These are phyloP conservation scores for Anguilla pacifica DNA, from an alignment of 2,797 vertebrate species.

Conservation along the genomic window DNA sequence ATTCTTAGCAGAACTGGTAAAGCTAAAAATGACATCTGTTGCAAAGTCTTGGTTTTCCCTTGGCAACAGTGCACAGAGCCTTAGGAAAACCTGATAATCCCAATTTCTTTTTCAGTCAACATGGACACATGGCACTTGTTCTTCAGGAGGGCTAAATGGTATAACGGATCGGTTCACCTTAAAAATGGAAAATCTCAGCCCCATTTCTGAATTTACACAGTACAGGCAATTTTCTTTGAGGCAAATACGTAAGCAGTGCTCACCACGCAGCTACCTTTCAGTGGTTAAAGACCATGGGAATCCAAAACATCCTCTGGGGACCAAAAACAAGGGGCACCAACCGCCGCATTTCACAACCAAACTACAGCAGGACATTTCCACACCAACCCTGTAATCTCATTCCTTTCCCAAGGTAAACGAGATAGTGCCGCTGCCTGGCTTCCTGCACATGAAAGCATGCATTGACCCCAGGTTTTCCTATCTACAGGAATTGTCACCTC, in stretches of 20 bases:
- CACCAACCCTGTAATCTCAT: background rate
- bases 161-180: background rate
- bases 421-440: background rate
- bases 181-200: background rate
- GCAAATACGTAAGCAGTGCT: background rate
- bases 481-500: slow-evolving; percentile 24
- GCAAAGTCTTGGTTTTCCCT: slow-evolving; percentile 22
- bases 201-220: background rate
- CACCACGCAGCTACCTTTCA: background rate
- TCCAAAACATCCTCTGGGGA: slow-evolving; percentile 18
- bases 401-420: slow-evolving; percentile 8
- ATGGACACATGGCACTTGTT: background rate
- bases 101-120: background rate
- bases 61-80: slow-evolving; percentile 26
- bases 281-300: background rate
- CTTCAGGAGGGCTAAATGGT: background rate
- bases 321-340: background rate
- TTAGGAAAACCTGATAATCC: background rate
- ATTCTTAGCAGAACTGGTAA: slow-evolving; percentile 38
- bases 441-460: slow-evolving; percentile 5
- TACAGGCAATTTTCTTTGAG: background rate
- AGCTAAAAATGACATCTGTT: slow-evolving; percentile 39
- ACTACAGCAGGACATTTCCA: background rate
- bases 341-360: background rate
- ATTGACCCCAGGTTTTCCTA: slow-evolving; percentile 3